phyloP scores from a whole-genome alignment of 2,797 vertebrate genomes.

The Sebastes wilsoni region DNA sequence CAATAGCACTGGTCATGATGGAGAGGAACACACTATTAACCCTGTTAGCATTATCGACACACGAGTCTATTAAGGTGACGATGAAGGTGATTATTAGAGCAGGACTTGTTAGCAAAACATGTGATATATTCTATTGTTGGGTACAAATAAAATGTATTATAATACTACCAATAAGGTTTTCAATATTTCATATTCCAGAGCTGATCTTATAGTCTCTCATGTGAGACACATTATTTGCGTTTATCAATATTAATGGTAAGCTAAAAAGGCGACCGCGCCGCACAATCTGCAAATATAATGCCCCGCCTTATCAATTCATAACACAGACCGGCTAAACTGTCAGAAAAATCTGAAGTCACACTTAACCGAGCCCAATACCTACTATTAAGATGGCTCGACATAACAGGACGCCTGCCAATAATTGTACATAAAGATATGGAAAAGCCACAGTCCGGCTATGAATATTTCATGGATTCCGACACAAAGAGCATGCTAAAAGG shows the following conservation, averaged over 20 bases:
- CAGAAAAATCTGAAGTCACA: conserved; percentile 83
- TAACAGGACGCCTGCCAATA: conserved; percentile 84
- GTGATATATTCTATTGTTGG: background rate
- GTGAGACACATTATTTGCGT: conserved; percentile 66
- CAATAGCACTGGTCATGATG: conserved; percentile 76
- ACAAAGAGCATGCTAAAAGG: conserved; percentile 85
- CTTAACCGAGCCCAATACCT: conserved; percentile 78
- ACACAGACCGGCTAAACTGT: conserved; percentile 80
- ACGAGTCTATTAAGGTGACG: conserved; percentile 60
- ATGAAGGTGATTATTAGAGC: conserved; percentile 46
- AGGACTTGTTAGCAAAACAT: background rate
- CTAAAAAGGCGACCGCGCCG: conserved; percentile 64
- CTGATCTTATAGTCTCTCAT: conserved; percentile 43
- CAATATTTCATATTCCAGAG: conserved; percentile 14
- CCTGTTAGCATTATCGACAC: conserved; percentile 76
- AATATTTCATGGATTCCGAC: conserved; percentile 87
- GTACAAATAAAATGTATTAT: background rate
- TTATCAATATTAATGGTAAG: conserved; percentile 79
- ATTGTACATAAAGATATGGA: conserved; percentile 86
- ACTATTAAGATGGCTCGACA: conserved; percentile 82
- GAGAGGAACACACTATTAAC: conserved; percentile 78
- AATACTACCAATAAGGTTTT: background rate
- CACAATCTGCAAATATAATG: conserved; percentile 79
- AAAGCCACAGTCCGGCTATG: conserved; percentile 82
- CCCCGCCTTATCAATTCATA: conserved; percentile 78